Evolutionary conservation across 2,888 invertebrate genomes (phyloP), one percentile per base, ranked within the genome.

Genomic region (Dorcus hopei): DNA sequence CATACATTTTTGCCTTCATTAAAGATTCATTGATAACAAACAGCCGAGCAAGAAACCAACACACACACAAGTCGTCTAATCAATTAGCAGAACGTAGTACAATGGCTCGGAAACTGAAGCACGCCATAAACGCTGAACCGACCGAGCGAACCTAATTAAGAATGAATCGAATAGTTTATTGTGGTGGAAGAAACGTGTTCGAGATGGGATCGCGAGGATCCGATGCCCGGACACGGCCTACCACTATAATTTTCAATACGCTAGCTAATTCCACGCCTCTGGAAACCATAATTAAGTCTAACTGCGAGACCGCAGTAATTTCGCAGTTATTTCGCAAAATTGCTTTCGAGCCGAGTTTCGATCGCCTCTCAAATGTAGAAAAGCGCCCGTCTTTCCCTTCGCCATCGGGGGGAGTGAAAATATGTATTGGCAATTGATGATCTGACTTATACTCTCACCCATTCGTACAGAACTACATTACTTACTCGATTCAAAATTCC

Each of bases 81-180:
- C 45, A 45, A 45, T 45, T 45, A 45, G 23, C 16, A 19, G 45
- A 19, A 9, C 45, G 45, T 45, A 45, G 26, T 33, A 33, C 26
- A 45, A 45, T 9, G 16, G 14, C 45, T 45, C 23, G 16, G 19
- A 45, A 45, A 45, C 45, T 45, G n/a, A 45, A 45, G 45, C 45
- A 45, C 23, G 45, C 55, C 26, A 26, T 19, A 52, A 47, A 54
- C 54, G 49, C 33, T 9, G 19, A 45, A 23, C 23, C 38, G 52
- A 57, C 49, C 58, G 48, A 58, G 52, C 49, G 58, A 49, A 58
- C 48, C 58, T 58, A 58, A 58, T 58, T 58, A 58, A 58, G 58
- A 58, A 58, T 53, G 58, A 54, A 58, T 58, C 53, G 52, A 58
- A 58, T 58, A 41, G 58, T 58, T 58, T 58, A 58, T 58, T 58